Percentiles rank a stretch among this genome's conserved stretches.
Evolutionary conservation across 2,797 vertebrate genomes (phyloP).

Genomic region (Knipowitschia caucasica): DNA sequence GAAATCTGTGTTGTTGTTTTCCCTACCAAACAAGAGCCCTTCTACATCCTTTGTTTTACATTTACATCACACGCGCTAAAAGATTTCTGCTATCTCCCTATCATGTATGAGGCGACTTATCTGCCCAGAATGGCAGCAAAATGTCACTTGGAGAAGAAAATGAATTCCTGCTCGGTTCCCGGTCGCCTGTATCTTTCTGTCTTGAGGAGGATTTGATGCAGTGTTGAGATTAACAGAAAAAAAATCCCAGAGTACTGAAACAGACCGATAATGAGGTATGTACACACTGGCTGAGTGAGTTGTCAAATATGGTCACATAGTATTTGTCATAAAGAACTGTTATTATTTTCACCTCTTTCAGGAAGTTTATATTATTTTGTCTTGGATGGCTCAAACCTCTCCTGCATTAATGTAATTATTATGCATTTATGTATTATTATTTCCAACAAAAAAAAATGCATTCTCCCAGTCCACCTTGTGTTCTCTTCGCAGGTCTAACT

Average conservation of each 20-base stretch:
- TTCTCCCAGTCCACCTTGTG: too few relatives aligned
- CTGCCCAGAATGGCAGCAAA: slow-evolving; percentile 30
- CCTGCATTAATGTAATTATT: too few relatives aligned
- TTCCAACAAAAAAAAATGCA: too few relatives aligned
- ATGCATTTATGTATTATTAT: too few relatives aligned
- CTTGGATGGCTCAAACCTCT: too few relatives aligned
- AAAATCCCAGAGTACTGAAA: slow-evolving; percentile 6
- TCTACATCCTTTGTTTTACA: slow-evolving; percentile 12
- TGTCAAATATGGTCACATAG: neutral
- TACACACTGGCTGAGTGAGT: neutral
- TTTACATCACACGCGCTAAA: slow-evolving; percentile 11
- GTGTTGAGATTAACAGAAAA: slow-evolving; percentile 39
- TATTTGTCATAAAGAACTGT: too few relatives aligned
- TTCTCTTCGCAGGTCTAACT: too few relatives aligned
- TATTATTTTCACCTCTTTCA: too few relatives aligned
- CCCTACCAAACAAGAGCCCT: slow-evolving; percentile 14
- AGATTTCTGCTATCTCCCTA: slow-evolving; percentile 31
- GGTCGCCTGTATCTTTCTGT: slow-evolving; percentile 12
- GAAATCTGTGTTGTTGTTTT: neutral
- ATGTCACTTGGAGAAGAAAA: slow-evolving; percentile 32
- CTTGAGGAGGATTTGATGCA: slow-evolving; percentile 28
- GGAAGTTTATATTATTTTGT: too few relatives aligned
- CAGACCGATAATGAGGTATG: slow-evolving; percentile 23
- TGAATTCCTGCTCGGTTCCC: slow-evolving; percentile 18
- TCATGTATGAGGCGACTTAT: slow-evolving; percentile 35